A percentile compares a stretch with the other conserved stretches of the same genome.
These are phyloP conservation scores for Phalacrocorax aristotelis DNA, from an alignment of 2,113 vertebrate species.

Conservation along the genomic window DNA sequence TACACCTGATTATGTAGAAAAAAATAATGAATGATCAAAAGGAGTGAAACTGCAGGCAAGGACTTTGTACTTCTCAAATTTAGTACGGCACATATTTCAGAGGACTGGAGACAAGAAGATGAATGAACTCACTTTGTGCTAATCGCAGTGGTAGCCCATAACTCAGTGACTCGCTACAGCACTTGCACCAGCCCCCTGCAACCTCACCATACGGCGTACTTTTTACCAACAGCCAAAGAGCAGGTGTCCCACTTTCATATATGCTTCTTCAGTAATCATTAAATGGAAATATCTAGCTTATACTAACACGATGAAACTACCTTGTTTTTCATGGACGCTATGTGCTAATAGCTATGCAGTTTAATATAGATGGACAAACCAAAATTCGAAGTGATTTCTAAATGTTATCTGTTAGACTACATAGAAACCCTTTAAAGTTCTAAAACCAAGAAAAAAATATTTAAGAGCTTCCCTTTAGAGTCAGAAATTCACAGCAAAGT, in stretches of 20 bases:
- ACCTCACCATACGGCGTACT: accelerated
- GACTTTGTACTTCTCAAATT: not conserved
- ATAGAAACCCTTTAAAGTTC: not conserved
- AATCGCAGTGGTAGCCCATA: not conserved
- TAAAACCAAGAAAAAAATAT: not conserved
- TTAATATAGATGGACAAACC: not conserved
- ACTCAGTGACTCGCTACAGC: not conserved
- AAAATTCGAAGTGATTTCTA: not conserved
- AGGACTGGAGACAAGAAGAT: not conserved
- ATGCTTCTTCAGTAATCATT: not conserved
- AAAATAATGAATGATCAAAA: not conserved
- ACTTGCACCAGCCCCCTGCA: not conserved
- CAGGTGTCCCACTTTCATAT: not conserved
- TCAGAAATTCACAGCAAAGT: not conserved
- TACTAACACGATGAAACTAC: not conserved
- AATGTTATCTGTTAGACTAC: not conserved
- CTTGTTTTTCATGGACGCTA: not conserved
- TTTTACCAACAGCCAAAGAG: not conserved
- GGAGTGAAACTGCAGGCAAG: not conserved
- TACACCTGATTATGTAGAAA: not conserved
- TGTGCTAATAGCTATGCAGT: not conserved
- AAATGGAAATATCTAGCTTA: not conserved
- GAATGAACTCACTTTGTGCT: not conserved
- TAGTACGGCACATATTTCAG: not conserved
- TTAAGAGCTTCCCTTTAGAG: not conserved